Evolutionary conservation across 2,888 invertebrate genomes (phyloP).

Genomic region (Sarcophaga subvicina): DNA sequence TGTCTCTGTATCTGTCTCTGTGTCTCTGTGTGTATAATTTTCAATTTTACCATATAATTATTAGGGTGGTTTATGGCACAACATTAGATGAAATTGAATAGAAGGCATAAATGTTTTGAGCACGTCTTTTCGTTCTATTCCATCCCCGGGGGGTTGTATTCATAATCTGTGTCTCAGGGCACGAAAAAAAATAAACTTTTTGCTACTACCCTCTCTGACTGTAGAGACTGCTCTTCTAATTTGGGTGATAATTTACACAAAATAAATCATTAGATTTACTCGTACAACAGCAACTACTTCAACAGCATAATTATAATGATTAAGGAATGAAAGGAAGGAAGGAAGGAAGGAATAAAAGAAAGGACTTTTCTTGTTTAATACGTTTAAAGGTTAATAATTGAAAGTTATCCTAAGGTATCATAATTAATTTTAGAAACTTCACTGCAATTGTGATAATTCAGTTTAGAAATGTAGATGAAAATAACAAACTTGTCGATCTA

Average conservation of each 20-base stretch:
- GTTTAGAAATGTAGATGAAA: neutral
- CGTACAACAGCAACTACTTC: slow-evolving; percentile 8
- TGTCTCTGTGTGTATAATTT: slow-evolving; percentile 45
- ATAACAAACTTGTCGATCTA: too few species aligned
- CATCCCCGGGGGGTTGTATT: slow-evolving; percentile 56
- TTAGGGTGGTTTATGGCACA: slow-evolving; percentile 64
- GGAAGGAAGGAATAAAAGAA: neutral
- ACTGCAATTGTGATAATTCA: neutral
- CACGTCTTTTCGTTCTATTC: slow-evolving; percentile 36
- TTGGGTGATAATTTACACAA: slow-evolving; percentile 73
- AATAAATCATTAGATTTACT: slow-evolving; percentile 74
- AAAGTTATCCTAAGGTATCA: slow-evolving; percentile 33
- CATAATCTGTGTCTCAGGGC: slow-evolving; percentile 57
- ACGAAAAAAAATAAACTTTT: slow-evolving; percentile 25
- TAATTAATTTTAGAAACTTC: neutral
- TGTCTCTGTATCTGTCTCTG: neutral
- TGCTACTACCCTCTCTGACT: slow-evolving; percentile 18
- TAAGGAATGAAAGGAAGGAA: slow-evolving; percentile 4
- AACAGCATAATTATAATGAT: slow-evolving; percentile 48
- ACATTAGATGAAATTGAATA: slow-evolving; percentile 13
- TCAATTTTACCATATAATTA: slow-evolving; percentile 62
- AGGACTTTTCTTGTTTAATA: slow-evolving; percentile 29
- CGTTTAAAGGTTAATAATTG: slow-evolving; percentile 61
- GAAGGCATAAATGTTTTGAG: slow-evolving; percentile 38
- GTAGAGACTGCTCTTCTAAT: slow-evolving; percentile 51